Evolutionary conservation across 1,140 invertebrate species (phyloP), one percentile per base, ranked within the genome.

Genomic region (Zaprionus kolodkinae): DNA sequence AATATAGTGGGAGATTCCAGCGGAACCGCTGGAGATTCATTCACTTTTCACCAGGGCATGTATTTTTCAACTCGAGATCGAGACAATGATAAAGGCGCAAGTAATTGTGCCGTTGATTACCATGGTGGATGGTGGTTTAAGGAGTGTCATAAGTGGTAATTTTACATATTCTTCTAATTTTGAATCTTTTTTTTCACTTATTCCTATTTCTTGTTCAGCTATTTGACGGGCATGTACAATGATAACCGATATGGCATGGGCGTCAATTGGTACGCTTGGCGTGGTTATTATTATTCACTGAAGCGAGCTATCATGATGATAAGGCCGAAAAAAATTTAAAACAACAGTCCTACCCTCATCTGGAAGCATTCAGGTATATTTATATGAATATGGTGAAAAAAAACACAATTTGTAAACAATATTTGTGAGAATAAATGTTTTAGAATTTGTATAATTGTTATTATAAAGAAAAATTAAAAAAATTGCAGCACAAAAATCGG

Each of bases 291-390:
- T 6, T n/a, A 40, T 40, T 40, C 38, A 13, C 12, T 10, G 43
- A 45, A 45, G 43, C 43, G 15, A 45, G 43, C 43, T 45, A 6
- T 45, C 6, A 45, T 45, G 43, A 45, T 45, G 43, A n/a, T 45
- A 15, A 45, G 43, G 7, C 43, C 43, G 15, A 45, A 7, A 45
- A 45, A 4, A 6, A 30, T 30, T 30, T 30, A 3, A 30, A 6
- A 0, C 27, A 30, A 4, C 27, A 6, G 27, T 30, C 4, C 6
- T 5, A 30, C 27, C 0, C 27, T 30, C 27, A 30, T 30, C 27
- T 30, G 27, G 27, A 30, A 30, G 3, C 27, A 6, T 30, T 30
- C 6, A 2, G 0, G 27, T 30, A 30, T 5, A 30, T 30, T 30
- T 6, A n/a, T 30, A 0, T 30, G 27, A 30, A 30, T 30, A 30